Percentiles rank a stretch among this genome's conserved stretches.
phyloP scores from a whole-genome alignment of 2,888 invertebrate genomes.

The Leptarthrus brevirostris region DNA sequence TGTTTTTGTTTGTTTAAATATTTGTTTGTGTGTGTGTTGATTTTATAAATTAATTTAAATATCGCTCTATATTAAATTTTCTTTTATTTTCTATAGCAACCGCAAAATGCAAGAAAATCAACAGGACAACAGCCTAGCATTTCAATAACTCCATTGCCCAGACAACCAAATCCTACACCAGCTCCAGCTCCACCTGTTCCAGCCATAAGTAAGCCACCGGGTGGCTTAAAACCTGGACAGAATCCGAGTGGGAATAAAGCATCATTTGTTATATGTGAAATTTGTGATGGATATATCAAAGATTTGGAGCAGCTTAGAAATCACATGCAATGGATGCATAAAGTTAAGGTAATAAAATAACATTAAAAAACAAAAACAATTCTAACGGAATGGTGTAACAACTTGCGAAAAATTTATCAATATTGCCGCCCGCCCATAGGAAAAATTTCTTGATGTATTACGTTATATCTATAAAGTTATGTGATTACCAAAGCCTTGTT shows the following conservation, averaged over 20 bases:
- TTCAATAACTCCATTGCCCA: slow-evolving; percentile 88
- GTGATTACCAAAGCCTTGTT: no score
- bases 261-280: slow-evolving; percentile 94
- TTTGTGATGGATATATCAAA: slow-evolving; percentile 96
- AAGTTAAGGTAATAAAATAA: slow-evolving; percentile 76
- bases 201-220: slow-evolving; percentile 71
- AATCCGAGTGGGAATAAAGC: slow-evolving; percentile 72
- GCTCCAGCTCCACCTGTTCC: slow-evolving; percentile 85
- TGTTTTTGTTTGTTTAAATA: not conserved
- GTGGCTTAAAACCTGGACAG: slow-evolving; percentile 69
- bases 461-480: no score
- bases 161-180: slow-evolving; percentile 70
- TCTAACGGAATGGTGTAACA: not conserved
- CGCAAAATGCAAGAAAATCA: slow-evolving; percentile 36
- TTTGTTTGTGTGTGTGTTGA: not conserved
- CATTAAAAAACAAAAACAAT: no score
- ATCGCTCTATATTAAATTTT: not conserved
- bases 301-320: slow-evolving; percentile 93
- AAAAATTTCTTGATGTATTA: not conserved
- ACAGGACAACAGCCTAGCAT: slow-evolving; percentile 79
- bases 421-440: no score
- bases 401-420: not conserved
- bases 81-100: slow-evolving; percentile 6
- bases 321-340: slow-evolving; percentile 98
- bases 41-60: not conserved